Percentiles rank a stretch among this genome's conserved stretches.
Evolutionary conservation across 2,888 invertebrate genomes (phyloP).

Genomic region (Lasioglossum morio): DNA sequence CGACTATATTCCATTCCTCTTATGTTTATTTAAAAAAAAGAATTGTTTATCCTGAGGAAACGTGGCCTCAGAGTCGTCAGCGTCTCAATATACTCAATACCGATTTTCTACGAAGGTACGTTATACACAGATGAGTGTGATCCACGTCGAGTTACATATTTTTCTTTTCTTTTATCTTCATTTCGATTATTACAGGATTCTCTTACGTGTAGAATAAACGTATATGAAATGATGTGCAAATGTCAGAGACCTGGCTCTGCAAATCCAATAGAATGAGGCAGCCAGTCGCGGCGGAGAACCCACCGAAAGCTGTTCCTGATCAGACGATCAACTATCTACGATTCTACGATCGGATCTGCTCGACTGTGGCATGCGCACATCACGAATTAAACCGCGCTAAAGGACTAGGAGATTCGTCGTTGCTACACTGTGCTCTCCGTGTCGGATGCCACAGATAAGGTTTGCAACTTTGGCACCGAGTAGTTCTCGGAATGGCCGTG

Average conservation of each 20-base stretch:
- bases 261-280: constrained; percentile 31
- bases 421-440: constrained; percentile 82
- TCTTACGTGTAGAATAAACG: constrained; percentile 53
- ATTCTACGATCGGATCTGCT: constrained; percentile 36
- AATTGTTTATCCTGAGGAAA: background rate
- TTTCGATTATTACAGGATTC: constrained; percentile 64
- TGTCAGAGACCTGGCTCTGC: constrained; percentile 39
- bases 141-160: constrained; percentile 57
- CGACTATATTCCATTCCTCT: background rate
- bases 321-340: background rate
- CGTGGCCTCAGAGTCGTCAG: constrained; percentile 20
- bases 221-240: constrained; percentile 53
- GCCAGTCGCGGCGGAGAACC: background rate
- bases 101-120: constrained; percentile 65
- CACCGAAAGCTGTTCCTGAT: constrained; percentile 2
- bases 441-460: constrained; percentile 82
- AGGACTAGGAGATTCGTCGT: constrained; percentile 77
- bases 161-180: constrained; percentile 56
- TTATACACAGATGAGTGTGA: constrained; percentile 65
- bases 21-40: background rate
- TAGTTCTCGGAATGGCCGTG: constrained; percentile 82
- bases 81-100: constrained; percentile 34
- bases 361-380: constrained; percentile 66
- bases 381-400: constrained; percentile 71
- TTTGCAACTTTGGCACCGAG: constrained; percentile 83